Evolutionary conservation across 2,888 invertebrate species (phyloP), one percentile per base, ranked within the genome.

Genomic region (Mechanitis messenoides): DNA sequence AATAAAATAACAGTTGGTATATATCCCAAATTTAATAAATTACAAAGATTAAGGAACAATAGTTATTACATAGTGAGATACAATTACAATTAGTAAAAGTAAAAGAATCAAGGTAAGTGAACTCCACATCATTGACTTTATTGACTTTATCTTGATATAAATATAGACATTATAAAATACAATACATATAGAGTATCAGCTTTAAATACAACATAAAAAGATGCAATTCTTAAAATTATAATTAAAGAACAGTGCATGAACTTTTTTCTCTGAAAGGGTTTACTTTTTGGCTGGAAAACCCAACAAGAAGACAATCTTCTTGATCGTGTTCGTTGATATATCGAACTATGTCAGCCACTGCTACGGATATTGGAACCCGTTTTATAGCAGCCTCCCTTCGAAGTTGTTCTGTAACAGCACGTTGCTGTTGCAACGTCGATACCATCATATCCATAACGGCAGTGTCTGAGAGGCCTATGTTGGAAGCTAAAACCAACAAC

Each of bases 211-310:
- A 64, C 53, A 64, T 54, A 68, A 57, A 62, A 38, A 54, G 59
- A 56, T 63, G 58, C 59, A 58, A 60, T 58, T 61, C 53, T 60
- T 53, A 42, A 58, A 64, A 47, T 20, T 20, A 42, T 67, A 66
- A 74, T 94, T 95, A 97, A 71, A 97, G 91, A 74, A 97, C 91
- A 74, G 92, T 92, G 90, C 97, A 97, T 64, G 96, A 94, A 80
- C 95, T 96, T 90, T 97, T 97, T 87, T 97, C 97, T 70, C 97
- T 94, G 91, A 97, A 98, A 38, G 98, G 98, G 88, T 98, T 98
- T 20, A 97, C 96, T 82, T 97, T 96, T 82, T 97, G 97, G 72
- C 95, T 96, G 68, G 96, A 95, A 84, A 98, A 98, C 45, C 98
- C 98, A 69, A 96, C 96, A 68, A 98, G 92, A 56, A 98, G 92